A percentile compares a stretch with the other conserved stretches of the same genome.
Evolutionary conservation across 2,888 invertebrate species (phyloP).

Genomic region (Eledona agricola): DNA sequence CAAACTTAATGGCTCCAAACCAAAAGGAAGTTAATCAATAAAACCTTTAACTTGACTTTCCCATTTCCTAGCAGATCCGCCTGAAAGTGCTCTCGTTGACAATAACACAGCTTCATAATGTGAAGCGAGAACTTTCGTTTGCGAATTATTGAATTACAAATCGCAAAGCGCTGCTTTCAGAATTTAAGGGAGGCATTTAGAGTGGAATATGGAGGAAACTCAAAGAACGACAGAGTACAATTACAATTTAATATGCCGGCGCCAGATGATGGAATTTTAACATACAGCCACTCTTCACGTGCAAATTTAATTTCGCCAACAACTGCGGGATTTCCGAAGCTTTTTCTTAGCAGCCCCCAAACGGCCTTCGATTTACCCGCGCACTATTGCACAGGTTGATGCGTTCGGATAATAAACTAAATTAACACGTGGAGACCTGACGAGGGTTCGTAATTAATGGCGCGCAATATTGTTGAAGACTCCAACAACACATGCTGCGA

Average conservation of each 20-base stretch:
- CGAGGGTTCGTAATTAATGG: conserved; percentile 57
- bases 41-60: conserved; percentile 57
- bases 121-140: conserved; percentile 48
- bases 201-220: conserved; percentile 42
- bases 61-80: conserved; percentile 50
- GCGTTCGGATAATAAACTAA: conserved; percentile 45
- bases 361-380: too few species aligned
- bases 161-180: conserved; percentile 50
- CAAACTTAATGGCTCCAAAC: conserved; percentile 55
- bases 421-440: conserved; percentile 56
- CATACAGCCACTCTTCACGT: conserved; percentile 39
- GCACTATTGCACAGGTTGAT: conserved; percentile 27
- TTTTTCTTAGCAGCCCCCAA: conserved; percentile 28
- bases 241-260: conserved; percentile 44
- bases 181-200: conserved; percentile 43
- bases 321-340: conserved; percentile 32
- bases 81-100: conserved; percentile 46
- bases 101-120: conserved; percentile 50
- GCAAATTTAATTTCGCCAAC: conserved; percentile 41
- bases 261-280: conserved; percentile 44
- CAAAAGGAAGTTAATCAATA: conserved; percentile 58
- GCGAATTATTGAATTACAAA: conserved; percentile 55
- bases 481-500: conserved; percentile 47
- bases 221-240: conserved; percentile 44
- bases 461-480: conserved; percentile 52